Base-by-base conservation (phyloP, 2,113 vertebrate species). In the Hippocampus mohnikei region DNA sequence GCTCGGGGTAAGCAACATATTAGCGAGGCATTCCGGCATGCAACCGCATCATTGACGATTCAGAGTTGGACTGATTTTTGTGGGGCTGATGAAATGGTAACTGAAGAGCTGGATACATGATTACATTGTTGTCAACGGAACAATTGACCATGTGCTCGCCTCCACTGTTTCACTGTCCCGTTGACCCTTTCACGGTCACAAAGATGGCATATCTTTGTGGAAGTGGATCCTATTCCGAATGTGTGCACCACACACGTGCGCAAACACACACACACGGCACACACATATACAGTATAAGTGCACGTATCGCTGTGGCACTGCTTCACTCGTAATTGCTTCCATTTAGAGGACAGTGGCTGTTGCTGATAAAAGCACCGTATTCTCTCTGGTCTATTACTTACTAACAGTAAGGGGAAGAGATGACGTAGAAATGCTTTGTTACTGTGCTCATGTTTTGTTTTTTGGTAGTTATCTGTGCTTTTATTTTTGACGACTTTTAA, bases 291-390 rank as follows among this genome's bases (percentile, higher is more conserved):
- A 29, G 7, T 29, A 44, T 15, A 59, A 18, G 23, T 56, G 23
- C 23, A 56, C 23, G 27, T 23, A 65, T 67, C 20, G 21, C 44
- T 42, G 64, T 72, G 66, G 58, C 71, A 52, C 48, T 42, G 50
- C 77, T 87, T 84, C 73, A 73, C 68, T 72, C 15, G 73, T 84
- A 89, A 89, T 86, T 87, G 80, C 77, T 81, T 85, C 84, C 81
- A 80, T 84, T 80, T 75, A 71, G 73, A 86, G 72, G 73, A 86
- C 77, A 86, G 81, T 78, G 69, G 80, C 82, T 78, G 76, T 68
- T 83, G 84, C 59, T 79, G 79, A 60, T 69, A 74, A 56, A 85
- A 87, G 78, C 69, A 76, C 73, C 82, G 67, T 81, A 76, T 77
- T 77, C 85, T 73, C 78, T 50, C 42, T 66, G 58, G 70, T 70